phyloP scores from a whole-genome alignment of 1,140 invertebrate species.

The Chironomus striatipennis region DNA sequence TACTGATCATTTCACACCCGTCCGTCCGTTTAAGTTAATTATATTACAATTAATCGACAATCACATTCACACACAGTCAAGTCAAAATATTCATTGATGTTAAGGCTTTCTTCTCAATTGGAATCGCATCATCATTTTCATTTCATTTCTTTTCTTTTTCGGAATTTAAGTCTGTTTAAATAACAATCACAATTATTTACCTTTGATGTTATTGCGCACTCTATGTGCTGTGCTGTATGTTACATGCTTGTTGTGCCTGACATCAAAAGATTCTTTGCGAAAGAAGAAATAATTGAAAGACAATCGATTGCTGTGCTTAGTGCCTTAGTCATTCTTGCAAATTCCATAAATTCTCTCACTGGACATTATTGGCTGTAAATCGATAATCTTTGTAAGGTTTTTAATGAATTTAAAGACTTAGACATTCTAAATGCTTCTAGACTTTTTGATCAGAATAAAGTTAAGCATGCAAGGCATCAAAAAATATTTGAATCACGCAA shows the following conservation, averaged over 20 bases:
- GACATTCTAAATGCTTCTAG: too few species aligned
- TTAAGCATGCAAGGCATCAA: too few species aligned
- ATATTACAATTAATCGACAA: constrained; percentile 14
- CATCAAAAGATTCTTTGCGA: not conserved
- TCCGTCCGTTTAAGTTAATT: constrained; percentile 14
- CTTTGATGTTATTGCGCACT: constrained; percentile 5
- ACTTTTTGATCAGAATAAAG: too few species aligned
- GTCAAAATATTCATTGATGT: not conserved
- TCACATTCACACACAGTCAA: not conserved
- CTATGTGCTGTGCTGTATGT: not conserved
- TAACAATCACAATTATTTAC: constrained; percentile 10
- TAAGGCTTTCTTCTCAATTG: not conserved
- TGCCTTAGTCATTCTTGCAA: not conserved
- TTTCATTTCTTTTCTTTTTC: not conserved
- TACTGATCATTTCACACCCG: constrained; percentile 12
- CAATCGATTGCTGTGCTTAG: not conserved
- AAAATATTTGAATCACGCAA: too few species aligned
- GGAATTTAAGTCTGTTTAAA: constrained; percentile 9
- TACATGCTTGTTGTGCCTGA: not conserved
- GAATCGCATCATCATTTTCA: constrained; percentile 1
- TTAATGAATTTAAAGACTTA: too few species aligned
- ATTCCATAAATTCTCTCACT: not conserved
- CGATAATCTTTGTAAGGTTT: not conserved
- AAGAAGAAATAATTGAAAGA: constrained; percentile 10
- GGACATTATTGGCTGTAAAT: not conserved